Percentiles rank a stretch among this genome's conserved stretches.
phyloP scores from a whole-genome alignment of 2,888 invertebrate genomes.

The Ochlodes sylvanus region DNA sequence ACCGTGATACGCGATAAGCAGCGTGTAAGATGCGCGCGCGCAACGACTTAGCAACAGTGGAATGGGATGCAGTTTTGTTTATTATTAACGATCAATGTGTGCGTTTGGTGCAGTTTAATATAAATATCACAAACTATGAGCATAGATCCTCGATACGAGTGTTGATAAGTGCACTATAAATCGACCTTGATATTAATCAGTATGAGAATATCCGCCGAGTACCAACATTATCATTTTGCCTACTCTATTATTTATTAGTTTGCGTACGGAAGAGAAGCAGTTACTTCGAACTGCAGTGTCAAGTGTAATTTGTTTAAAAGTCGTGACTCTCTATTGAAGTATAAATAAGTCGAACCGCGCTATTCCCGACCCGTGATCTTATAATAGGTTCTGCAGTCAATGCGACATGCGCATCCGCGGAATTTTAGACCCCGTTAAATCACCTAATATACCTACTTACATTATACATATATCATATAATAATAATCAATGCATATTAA shows the following conservation, averaged over 20 bases:
- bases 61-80: neutral
- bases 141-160: neutral
- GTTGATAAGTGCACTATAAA: neutral
- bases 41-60: neutral
- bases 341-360: constrained; percentile 14
- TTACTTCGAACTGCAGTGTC: constrained; percentile 14
- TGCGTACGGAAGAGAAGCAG: constrained; percentile 3
- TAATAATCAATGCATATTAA: too few relatives aligned
- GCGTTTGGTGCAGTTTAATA: neutral
- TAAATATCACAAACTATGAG: neutral
- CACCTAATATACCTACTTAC: neutral
- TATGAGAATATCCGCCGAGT: neutral
- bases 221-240: neutral
- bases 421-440: neutral
- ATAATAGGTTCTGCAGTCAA: constrained; percentile 6
- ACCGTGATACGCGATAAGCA: constrained; percentile 18
- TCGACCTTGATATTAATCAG: neutral
- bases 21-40: constrained; percentile 17
- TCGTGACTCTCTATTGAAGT: constrained; percentile 29
- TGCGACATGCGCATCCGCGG: neutral
- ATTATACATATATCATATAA: too few relatives aligned
- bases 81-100: neutral
- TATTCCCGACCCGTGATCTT: constrained; percentile 7
- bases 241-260: neutral
- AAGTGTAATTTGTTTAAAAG: constrained; percentile 27